A percentile compares a stretch with the other conserved stretches of the same genome.
Conservation (phyloP, 1,140 invertebrate genomes). For the Polyergus mexicanus region DNA sequence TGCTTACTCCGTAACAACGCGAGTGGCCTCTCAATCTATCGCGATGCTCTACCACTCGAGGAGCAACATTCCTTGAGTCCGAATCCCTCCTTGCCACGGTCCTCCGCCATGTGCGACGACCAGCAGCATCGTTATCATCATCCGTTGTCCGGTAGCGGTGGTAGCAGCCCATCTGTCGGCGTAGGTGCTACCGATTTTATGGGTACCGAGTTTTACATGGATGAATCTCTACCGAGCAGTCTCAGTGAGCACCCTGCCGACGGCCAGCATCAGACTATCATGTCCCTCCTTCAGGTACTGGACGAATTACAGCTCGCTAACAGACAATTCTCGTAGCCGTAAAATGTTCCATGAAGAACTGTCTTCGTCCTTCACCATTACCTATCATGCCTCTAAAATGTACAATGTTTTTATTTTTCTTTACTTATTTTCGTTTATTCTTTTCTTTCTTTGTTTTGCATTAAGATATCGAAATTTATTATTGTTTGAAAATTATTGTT, state of each 20-base stretch:
- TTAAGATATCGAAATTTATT: constrained; percentile 1
- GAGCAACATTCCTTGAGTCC: constrained; percentile 79
- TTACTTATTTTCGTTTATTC: neutral
- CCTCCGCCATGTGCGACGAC: constrained; percentile 82
- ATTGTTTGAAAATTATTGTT: constrained; percentile 13
- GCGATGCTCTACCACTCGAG: constrained; percentile 75
- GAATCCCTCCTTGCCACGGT: constrained; percentile 67
- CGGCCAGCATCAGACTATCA: constrained; percentile 89
- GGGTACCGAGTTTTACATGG: constrained; percentile 94
- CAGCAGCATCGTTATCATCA: constrained; percentile 74
- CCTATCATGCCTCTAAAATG: neutral
- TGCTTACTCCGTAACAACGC: constrained; percentile 51
- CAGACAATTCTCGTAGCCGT: constrained; percentile 78
- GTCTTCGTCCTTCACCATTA: constrained; percentile 59
- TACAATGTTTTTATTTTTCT: constrained; percentile 31
- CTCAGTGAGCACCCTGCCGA: constrained; percentile 88
- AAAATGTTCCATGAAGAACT: constrained; percentile 78
- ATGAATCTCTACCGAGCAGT: constrained; percentile 92
- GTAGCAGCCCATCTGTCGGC: constrained; percentile 80
- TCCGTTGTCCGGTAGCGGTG: constrained; percentile 78
- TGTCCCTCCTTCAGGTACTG: constrained; percentile 89
- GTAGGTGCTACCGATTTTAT: constrained; percentile 89
- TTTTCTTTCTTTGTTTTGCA: neutral
- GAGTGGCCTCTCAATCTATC: constrained; percentile 54
- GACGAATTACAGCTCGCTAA: constrained; percentile 83